A percentile compares a stretch with the other conserved stretches of the same genome.
Conservation (phyloP, 23 tunicate species). For the Pegea sp. region DNA sequence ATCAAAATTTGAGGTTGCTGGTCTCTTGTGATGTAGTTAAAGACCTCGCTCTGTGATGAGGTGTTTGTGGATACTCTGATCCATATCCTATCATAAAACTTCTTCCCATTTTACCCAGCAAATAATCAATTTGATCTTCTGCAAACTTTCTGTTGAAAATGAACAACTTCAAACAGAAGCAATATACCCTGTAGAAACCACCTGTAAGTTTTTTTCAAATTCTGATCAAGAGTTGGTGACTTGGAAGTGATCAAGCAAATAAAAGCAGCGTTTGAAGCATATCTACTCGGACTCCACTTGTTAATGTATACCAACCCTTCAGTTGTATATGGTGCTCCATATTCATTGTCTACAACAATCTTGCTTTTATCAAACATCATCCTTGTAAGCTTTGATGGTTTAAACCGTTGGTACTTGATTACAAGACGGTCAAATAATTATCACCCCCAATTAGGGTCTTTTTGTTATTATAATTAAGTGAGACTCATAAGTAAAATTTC, state of each 20-base stretch:
- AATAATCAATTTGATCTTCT: constrained; percentile 66
- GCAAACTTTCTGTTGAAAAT: constrained; percentile 52
- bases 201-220: constrained; percentile 42
- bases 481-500: no score
- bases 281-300: constrained; percentile 56
- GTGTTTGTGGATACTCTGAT: constrained; percentile 27
- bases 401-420: no score
- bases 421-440: no score
- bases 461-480: no score
- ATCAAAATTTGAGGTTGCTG: neutral
- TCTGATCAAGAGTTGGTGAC: constrained; percentile 5
- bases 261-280: constrained; percentile 63
- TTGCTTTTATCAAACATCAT: neutral
- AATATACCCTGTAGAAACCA: neutral
- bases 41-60: constrained; percentile 81
- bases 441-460: neutral
- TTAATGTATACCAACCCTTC: constrained; percentile 27
- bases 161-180: neutral
- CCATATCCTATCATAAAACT: constrained; percentile 80
- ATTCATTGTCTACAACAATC: constrained; percentile 18
- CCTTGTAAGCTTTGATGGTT: neutral
- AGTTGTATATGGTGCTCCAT: constrained; percentile 19
- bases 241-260: constrained; percentile 53
- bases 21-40: neutral
- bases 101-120: constrained; percentile 68